Conservation (phyloP, 2,797 vertebrate species). For the Acipenser oxyrinchus region DNA sequence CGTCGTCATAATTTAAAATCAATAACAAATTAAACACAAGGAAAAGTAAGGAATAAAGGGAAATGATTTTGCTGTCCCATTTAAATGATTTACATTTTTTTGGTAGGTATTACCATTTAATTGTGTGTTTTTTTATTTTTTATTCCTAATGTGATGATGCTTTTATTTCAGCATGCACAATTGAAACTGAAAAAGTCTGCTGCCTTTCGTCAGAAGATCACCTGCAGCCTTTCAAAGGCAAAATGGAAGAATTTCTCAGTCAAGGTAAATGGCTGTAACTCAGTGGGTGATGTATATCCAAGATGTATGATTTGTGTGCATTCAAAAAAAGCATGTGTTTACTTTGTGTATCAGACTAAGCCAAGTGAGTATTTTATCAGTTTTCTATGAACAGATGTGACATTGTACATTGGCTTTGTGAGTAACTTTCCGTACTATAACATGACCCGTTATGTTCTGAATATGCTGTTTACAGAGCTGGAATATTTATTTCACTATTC, state of each 20-base stretch:
- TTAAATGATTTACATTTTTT: too few relatives aligned
- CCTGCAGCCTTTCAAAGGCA: constrained; percentile 89
- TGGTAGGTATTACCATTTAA: too few relatives aligned
- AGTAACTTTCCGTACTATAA: not conserved
- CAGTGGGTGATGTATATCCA: not conserved
- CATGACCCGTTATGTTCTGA: too few relatives aligned
- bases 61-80: too few relatives aligned
- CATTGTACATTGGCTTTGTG: not conserved
- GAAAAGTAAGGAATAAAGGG: too few relatives aligned
- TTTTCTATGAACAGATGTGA: not conserved
- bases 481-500: too few relatives aligned
- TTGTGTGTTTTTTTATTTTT: too few relatives aligned
- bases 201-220: constrained; percentile 76
- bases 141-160: not conserved
- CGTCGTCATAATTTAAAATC: too few relatives aligned
- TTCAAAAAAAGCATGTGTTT: constrained; percentile 37
- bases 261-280: constrained; percentile 65
- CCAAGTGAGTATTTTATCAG: constrained; percentile 24
- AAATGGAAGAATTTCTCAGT: constrained; percentile 83
- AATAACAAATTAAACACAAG: too few relatives aligned
- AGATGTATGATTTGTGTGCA: constrained; percentile 28
- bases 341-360: constrained; percentile 41
- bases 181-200: constrained; percentile 85
- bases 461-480: too few relatives aligned
- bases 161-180: constrained; percentile 72